Evolutionary conservation across 2,888 invertebrate species (phyloP).

Genomic region (Drosophila eohydei): DNA sequence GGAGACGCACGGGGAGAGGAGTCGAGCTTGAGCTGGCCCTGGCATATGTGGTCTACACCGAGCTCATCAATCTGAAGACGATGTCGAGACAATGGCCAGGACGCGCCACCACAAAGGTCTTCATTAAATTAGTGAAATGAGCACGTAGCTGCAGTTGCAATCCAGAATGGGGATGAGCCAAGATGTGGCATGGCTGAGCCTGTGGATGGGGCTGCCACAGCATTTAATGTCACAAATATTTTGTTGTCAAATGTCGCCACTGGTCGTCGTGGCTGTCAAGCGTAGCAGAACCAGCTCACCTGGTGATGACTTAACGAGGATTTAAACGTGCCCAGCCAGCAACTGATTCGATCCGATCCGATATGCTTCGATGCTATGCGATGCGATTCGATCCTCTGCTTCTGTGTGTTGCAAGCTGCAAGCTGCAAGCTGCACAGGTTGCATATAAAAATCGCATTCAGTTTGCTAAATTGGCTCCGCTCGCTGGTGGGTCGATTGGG

Average conservation of each 20-base stretch:
- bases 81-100: constrained; percentile 68
- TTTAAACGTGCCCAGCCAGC: constrained; percentile 45
- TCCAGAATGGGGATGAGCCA: constrained; percentile 20
- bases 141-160: constrained; percentile 47
- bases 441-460: constrained; percentile 70
- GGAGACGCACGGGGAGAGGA: constrained; percentile 7
- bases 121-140: constrained; percentile 83
- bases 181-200: constrained; percentile 5
- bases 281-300: constrained; percentile 45
- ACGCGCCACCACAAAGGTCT: constrained; percentile 76
- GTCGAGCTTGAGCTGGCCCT: constrained; percentile 3
- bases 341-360: constrained; percentile 11
- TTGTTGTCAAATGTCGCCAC: constrained; percentile 77
- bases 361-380: neutral
- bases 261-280: constrained; percentile 54
- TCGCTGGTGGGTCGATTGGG: constrained; percentile 70
- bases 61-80: constrained; percentile 72
- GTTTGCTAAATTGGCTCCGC: constrained; percentile 76
- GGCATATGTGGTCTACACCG: constrained; percentile 54
- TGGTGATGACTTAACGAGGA: constrained; percentile 77
- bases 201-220: constrained; percentile 25
- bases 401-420: constrained; percentile 12
- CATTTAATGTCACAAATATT: constrained; percentile 79
- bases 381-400: constrained; percentile 3
- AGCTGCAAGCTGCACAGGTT: constrained; percentile 41